phyloP scores from a whole-genome alignment of 2,113 vertebrate species.

The Motacilla tschutschensis region DNA sequence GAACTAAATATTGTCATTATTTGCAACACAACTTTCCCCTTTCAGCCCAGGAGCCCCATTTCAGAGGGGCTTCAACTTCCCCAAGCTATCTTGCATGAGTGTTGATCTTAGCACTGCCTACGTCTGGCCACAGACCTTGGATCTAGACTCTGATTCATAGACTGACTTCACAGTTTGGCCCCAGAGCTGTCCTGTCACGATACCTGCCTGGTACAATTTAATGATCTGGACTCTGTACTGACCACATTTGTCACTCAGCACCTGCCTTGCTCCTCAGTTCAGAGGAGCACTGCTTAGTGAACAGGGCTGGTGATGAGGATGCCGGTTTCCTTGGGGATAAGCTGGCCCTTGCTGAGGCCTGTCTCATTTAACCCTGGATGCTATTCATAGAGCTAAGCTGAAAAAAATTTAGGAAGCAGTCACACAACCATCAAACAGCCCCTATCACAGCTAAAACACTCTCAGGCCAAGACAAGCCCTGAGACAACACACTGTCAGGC shows the following conservation, averaged over 20 bases:
- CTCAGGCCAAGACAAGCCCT: neutral
- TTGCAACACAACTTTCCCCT: neutral
- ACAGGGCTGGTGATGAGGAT: too few relatives aligned
- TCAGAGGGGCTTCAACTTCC: neutral
- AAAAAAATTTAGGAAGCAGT: neutral
- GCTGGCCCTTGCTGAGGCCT: fast-evolving
- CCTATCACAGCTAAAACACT: neutral
- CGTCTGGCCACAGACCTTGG: neutral
- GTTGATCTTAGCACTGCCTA: neutral
- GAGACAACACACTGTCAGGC: neutral
- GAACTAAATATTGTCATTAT: neutral
- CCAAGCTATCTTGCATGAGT: neutral
- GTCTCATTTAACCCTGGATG: neutral
- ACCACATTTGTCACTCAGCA: neutral
- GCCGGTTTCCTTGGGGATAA: neutral
- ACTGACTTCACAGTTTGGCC: neutral
- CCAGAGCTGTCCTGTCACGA: neutral
- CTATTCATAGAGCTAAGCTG: neutral
- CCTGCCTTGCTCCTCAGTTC: neutral
- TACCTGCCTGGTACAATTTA: neutral
- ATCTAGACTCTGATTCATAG: neutral
- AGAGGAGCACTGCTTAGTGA: neutral
- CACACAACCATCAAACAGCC: neutral
- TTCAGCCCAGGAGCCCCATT: neutral
- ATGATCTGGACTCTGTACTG: neutral